Conservation (phyloP, 2,113 vertebrate genomes). For the Campylorhamphus procurvoides region DNA sequence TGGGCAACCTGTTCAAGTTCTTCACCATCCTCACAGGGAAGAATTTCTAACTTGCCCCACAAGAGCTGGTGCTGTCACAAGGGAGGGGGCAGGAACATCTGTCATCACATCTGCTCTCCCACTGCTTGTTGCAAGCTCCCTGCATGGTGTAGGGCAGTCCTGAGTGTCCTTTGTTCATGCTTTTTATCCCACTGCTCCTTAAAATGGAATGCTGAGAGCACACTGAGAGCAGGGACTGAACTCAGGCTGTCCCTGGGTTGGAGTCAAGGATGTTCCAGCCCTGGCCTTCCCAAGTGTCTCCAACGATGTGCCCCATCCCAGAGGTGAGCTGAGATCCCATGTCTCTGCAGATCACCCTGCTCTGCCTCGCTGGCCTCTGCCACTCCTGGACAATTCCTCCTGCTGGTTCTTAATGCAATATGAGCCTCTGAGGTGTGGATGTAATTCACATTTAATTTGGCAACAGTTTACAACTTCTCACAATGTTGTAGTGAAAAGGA, state of each 20-base stretch:
- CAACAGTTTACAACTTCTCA: background rate
- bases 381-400: background rate
- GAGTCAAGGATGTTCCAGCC: background rate
- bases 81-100: background rate
- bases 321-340: background rate
- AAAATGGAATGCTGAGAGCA: background rate
- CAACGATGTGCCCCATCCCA: background rate
- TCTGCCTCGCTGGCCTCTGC: background rate
- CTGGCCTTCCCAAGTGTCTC: background rate
- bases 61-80: background rate
- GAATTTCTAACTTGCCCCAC: background rate
- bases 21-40: background rate
- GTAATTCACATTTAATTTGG: slow-evolving; percentile 19
- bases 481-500: background rate
- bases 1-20: background rate
- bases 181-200: background rate
- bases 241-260: background rate
- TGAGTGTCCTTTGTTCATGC: background rate
- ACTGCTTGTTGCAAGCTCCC: background rate
- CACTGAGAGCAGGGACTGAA: background rate
- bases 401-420: rapidly evolving
- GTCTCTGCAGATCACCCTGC: background rate
- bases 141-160: background rate
- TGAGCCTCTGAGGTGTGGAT: background rate
- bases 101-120: background rate